Percentiles rank a stretch among this genome's conserved stretches.
Evolutionary conservation across 2,888 invertebrate genomes (phyloP).

Genomic region (Caenorhabditis sinica): DNA sequence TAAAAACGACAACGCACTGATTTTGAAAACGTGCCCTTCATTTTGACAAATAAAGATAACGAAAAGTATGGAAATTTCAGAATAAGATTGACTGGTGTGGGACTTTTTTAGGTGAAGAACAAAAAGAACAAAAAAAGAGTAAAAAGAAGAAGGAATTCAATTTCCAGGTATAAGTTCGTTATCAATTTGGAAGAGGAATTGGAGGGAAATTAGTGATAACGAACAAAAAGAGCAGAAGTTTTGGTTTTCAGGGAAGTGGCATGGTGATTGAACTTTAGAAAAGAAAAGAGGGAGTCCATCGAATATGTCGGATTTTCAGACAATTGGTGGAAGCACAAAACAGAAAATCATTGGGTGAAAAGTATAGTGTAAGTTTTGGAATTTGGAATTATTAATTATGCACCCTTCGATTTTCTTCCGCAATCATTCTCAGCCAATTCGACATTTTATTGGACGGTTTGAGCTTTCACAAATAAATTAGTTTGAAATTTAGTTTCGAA

Average conservation of each 20-base stretch:
- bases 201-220: conserved; percentile 6
- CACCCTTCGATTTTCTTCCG: too few species aligned
- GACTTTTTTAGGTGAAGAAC: conserved; percentile 14
- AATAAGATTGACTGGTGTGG: conserved; percentile 22
- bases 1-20: conserved; percentile 7
- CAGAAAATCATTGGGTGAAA: too few species aligned
- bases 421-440: too few species aligned
- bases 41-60: conserved; percentile 3
- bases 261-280: conserved; percentile 8
- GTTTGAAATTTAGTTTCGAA: too few species aligned
- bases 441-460: too few species aligned
- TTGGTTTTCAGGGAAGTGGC: not conserved
- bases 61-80: not conserved
- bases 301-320: too few species aligned
- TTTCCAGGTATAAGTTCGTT: conserved; percentile 32
- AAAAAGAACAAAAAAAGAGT: conserved; percentile 23
- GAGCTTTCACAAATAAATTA: too few species aligned
- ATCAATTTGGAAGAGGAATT: conserved; percentile 7
- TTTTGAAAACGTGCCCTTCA: not conserved
- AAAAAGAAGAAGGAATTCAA: conserved; percentile 4
- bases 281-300: not conserved
- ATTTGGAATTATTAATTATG: too few species aligned
- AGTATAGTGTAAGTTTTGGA: too few species aligned
- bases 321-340: too few species aligned
- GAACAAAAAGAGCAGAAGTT: conserved; percentile 1